Percentiles rank a stretch among this genome's conserved stretches.
Evolutionary conservation across 2,113 vertebrate species (phyloP).

Genomic region (Formicarius rufipectus): DNA sequence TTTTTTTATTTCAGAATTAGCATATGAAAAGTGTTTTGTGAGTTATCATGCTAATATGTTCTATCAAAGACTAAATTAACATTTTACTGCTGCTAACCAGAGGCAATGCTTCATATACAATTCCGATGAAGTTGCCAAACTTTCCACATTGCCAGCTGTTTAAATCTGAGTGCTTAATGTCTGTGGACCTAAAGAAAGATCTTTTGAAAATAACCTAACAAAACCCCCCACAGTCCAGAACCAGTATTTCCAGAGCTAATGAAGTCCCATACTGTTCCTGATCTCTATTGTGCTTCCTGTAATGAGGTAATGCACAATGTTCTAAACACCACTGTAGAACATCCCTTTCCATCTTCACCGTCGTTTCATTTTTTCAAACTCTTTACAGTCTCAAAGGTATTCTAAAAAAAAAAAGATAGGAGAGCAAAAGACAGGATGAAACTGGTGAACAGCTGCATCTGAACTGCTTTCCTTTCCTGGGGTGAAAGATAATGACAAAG

Average conservation of each 20-base stretch:
- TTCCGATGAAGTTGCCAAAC: constrained; percentile 48
- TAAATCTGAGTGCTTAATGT: constrained; percentile 41
- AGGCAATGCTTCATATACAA: constrained; percentile 45
- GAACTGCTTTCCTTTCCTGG: background rate
- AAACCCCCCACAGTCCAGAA: background rate
- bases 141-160: constrained; percentile 40
- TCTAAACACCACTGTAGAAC: background rate
- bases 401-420: background rate
- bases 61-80: constrained; percentile 73
- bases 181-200: background rate
- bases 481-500: background rate
- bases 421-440: background rate
- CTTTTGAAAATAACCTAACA: constrained; percentile 8
- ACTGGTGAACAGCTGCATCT: background rate
- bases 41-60: constrained; percentile 69
- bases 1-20: constrained; percentile 65
- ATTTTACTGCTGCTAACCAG: constrained; percentile 67
- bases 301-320: background rate
- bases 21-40: constrained; percentile 60
- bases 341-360: background rate
- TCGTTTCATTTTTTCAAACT: background rate
- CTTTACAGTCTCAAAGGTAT: background rate
- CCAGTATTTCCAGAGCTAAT: background rate
- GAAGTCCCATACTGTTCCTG: background rate
- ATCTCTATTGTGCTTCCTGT: background rate